phyloP scores from a whole-genome alignment of 2,113 vertebrate species.

The Arenaria interpres region DNA sequence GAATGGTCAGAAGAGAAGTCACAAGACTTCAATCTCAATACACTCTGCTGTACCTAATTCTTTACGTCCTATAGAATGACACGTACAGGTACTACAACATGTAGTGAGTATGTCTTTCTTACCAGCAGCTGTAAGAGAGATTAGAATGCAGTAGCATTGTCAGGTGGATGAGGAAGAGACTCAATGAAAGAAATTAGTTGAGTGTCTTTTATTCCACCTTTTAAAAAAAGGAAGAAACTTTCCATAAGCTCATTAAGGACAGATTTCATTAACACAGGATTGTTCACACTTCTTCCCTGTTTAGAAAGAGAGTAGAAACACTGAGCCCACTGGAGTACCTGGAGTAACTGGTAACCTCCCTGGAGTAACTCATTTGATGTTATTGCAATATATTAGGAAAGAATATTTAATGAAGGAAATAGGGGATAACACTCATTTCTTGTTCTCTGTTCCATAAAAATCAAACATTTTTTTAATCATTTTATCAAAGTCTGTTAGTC shows the following conservation, averaged over 20 bases:
- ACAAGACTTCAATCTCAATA: neutral
- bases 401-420: neutral
- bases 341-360: too few species aligned
- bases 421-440: neutral
- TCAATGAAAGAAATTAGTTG: neutral
- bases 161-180: neutral
- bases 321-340: neutral
- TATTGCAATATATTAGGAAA: neutral
- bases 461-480: neutral
- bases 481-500: neutral
- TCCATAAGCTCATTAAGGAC: neutral
- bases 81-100: rapidly evolving
- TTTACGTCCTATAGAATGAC: rapidly evolving
- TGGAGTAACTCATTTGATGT: neutral
- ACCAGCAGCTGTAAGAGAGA: neutral
- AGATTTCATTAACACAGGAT: neutral
- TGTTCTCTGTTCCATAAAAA: neutral
- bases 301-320: neutral
- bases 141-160: neutral
- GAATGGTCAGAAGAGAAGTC: neutral
- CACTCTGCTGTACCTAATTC: neutral
- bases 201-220: neutral
- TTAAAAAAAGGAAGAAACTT: neutral
- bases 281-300: neutral
- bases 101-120: rapidly evolving